A percentile compares a stretch with the other conserved stretches of the same genome.
Evolutionary conservation across 2,888 invertebrate genomes (phyloP).

Genomic region (Ectemnius lituratus): DNA sequence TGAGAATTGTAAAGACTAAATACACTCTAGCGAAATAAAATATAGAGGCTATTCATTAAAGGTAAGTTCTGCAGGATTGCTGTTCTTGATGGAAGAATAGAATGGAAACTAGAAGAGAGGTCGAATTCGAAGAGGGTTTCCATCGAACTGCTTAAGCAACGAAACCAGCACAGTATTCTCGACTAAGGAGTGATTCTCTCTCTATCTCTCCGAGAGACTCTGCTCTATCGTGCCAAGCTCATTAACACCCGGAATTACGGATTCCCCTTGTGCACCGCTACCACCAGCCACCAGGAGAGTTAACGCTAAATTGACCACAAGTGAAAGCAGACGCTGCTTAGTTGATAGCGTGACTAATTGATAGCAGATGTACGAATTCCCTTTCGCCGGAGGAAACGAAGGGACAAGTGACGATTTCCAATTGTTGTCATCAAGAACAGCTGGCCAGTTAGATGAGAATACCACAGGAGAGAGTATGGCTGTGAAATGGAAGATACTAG

Average conservation of each 20-base stretch:
- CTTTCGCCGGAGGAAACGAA: too few relatives aligned
- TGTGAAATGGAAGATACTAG: neutral
- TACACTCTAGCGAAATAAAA: neutral
- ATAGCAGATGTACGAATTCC: too few relatives aligned
- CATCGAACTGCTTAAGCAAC: slow-evolving; percentile 3
- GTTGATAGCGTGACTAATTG: too few relatives aligned
- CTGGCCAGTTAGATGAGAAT: too few relatives aligned
- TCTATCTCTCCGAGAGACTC: neutral
- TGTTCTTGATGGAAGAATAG: neutral
- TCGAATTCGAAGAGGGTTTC: neutral
- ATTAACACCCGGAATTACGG: slow-evolving; percentile 41
- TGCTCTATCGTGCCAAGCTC: slow-evolving; percentile 26
- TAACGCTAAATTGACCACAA: too few relatives aligned
- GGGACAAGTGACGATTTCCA: neutral
- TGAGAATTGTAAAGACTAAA: too few relatives aligned
- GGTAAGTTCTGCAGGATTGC: neutral
- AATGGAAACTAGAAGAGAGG: neutral
- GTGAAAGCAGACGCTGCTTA: too few relatives aligned
- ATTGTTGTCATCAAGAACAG: too few relatives aligned
- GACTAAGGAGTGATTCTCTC: neutral
- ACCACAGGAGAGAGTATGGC: too few relatives aligned
- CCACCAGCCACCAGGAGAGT: too few relatives aligned
- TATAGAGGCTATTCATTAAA: neutral
- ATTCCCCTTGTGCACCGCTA: slow-evolving; percentile 29
- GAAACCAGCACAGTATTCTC: slow-evolving; percentile 13